Conservation (phyloP, 2,113 vertebrate genomes). For the Rostratula benghalensis region DNA sequence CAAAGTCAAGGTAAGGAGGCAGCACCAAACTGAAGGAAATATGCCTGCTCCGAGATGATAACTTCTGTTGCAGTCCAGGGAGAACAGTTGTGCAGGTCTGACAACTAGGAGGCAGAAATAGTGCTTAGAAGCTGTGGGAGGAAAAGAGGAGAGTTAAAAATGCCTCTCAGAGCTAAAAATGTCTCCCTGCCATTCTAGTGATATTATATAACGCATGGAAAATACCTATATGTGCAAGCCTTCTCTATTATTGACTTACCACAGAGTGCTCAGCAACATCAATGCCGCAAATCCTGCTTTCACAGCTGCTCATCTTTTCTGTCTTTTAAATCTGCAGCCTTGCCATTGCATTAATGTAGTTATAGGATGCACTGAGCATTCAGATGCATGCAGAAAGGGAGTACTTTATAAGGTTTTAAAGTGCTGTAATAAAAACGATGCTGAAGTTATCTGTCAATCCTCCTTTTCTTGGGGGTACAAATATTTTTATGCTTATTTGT, state of each 20-base stretch:
- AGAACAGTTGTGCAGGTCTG: not conserved
- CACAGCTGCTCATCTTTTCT: not conserved
- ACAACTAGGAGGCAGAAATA: not conserved
- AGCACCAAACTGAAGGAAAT: not conserved
- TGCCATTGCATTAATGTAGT: accelerated
- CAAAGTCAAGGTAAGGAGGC: not conserved
- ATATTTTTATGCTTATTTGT: not conserved
- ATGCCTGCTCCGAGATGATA: not conserved
- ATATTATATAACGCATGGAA: not conserved
- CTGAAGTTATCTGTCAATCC: not conserved
- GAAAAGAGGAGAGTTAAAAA: not conserved
- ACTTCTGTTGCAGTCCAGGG: not conserved
- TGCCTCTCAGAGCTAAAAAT: not conserved
- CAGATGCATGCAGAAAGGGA: not conserved
- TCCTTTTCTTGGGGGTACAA: not conserved
- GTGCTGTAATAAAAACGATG: not conserved
- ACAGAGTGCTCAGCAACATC: not conserved
- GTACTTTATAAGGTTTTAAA: not conserved
- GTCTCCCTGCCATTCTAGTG: not conserved
- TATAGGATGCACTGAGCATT: not conserved
- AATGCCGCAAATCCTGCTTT: not conserved
- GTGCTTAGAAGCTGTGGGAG: not conserved
- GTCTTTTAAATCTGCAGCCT: not conserved
- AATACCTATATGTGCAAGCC: not conserved
- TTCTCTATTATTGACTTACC: not conserved